Evolutionary conservation across 2,888 invertebrate species (phyloP).

Genomic region (Chelonus formosanus): DNA sequence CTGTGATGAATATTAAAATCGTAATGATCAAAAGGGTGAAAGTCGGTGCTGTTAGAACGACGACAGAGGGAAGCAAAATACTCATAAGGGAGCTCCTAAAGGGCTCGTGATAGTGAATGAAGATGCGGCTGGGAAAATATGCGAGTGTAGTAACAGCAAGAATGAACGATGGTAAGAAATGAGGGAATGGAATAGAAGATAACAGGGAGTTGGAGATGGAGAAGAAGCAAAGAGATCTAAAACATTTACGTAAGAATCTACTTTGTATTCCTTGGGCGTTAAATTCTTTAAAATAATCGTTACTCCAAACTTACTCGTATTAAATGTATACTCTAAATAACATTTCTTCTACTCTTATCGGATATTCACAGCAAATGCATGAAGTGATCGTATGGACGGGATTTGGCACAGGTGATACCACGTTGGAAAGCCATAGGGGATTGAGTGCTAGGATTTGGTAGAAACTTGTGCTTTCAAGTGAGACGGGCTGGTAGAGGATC

Average conservation of each 20-base stretch:
- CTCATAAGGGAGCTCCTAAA: slow-evolving; percentile 14
- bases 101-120: slow-evolving; percentile 36
- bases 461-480: slow-evolving; percentile 8
- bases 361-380: slow-evolving; percentile 20
- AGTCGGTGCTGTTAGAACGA: slow-evolving; percentile 9
- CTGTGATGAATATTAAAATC: slow-evolving; percentile 43
- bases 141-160: slow-evolving; percentile 41
- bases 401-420: slow-evolving; percentile 26
- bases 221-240: slow-evolving; percentile 35
- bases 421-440: slow-evolving; percentile 21
- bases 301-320: slow-evolving; percentile 39
- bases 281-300: slow-evolving; percentile 60
- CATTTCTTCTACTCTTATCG: slow-evolving; percentile 11
- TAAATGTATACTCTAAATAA: slow-evolving; percentile 14
- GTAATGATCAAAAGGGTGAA: slow-evolving; percentile 27
- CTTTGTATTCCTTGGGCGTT: slow-evolving; percentile 57
- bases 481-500: slow-evolving; percentile 8
- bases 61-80: slow-evolving; percentile 18
- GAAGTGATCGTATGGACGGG: slow-evolving; percentile 11
- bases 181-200: not conserved
- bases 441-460: slow-evolving; percentile 18
- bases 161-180: slow-evolving; percentile 38
- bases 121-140: slow-evolving; percentile 47
- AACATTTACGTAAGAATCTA: slow-evolving; percentile 60
- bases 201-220: slow-evolving; percentile 24